These are phyloP conservation scores for Hirtodrosophila duncani DNA, from an alignment of 2,888 invertebrate genomes.

Conservation along the genomic window DNA sequence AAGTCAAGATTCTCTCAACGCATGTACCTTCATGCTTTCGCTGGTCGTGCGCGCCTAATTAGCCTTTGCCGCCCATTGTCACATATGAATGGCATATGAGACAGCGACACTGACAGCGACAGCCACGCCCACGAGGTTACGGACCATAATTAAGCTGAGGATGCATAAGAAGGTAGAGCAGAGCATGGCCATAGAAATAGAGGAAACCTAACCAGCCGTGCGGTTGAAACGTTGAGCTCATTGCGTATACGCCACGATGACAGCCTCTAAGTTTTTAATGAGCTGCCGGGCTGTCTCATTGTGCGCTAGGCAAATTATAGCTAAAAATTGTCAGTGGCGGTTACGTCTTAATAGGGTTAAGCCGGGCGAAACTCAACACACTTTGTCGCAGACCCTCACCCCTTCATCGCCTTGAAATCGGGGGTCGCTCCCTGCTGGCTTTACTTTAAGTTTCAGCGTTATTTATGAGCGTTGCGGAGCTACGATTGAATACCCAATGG, in stretches of 20 bases:
- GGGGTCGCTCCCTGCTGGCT: constrained; percentile 9
- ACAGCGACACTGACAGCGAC: constrained; percentile 4
- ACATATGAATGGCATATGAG: constrained; percentile 10
- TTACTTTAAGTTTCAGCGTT: constrained; percentile 35
- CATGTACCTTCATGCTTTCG: constrained; percentile 44
- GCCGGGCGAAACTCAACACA: no score
- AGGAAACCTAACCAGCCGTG: neutral
- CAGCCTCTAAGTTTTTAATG: constrained; percentile 62
- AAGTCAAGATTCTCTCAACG: constrained; percentile 15
- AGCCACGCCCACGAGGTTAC: constrained; percentile 11
- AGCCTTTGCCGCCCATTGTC: constrained; percentile 60
- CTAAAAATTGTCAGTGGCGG: constrained; percentile 51
- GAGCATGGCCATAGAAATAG: constrained; percentile 9
- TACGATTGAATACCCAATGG: constrained; percentile 43
- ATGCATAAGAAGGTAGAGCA: no score
- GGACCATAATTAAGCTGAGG: constrained; percentile 61
- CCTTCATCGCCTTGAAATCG: neutral
- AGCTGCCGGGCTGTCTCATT: constrained; percentile 26
- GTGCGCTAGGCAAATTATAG: constrained; percentile 36
- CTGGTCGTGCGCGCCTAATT: constrained; percentile 59
- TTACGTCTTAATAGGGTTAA: constrained; percentile 55
- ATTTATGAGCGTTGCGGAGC: constrained; percentile 51
- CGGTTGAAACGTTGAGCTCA: constrained; percentile 21
- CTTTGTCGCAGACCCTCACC: constrained; percentile 16
- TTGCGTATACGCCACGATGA: constrained; percentile 50